phyloP scores from a whole-genome alignment of 2,113 vertebrate genomes.

The Aix galericulata region DNA sequence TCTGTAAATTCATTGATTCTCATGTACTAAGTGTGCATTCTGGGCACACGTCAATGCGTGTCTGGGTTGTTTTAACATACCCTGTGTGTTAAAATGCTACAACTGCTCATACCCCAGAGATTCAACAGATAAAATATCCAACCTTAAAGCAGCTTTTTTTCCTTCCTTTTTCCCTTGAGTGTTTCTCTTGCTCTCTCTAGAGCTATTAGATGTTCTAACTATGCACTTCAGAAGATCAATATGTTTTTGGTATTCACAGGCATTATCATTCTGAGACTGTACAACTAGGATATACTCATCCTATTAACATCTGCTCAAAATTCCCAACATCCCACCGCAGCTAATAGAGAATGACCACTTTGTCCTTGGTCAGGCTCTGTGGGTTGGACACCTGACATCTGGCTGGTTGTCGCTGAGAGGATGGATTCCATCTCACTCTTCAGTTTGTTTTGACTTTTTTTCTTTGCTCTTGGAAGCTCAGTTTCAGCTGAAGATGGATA shows the following conservation, averaged over 20 bases:
- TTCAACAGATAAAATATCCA: neutral
- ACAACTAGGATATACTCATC: neutral
- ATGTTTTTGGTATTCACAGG: slow-evolving; percentile 38
- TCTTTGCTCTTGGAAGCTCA: neutral
- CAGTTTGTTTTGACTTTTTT: neutral
- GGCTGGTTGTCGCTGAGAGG: neutral
- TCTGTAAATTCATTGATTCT: neutral
- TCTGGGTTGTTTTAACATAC: neutral
- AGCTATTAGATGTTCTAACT: slow-evolving; percentile 34
- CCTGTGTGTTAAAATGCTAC: no score
- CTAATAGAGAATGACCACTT: neutral
- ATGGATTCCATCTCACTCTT: neutral
- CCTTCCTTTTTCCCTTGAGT: neutral
- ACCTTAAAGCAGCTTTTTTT: neutral
- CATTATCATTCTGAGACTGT: slow-evolving; percentile 62
- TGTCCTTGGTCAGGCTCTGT: slow-evolving; percentile 52
- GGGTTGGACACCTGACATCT: neutral
- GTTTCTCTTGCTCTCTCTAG: slow-evolving; percentile 1
- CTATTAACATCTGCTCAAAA: slow-evolving; percentile 66
- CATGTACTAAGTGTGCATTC: neutral
- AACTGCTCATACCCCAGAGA: no score
- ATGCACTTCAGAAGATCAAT: slow-evolving; percentile 43
- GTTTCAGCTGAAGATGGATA: neutral
- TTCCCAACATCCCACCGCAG: slow-evolving; percentile 29
- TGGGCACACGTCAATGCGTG: neutral